phyloP scores from a whole-genome alignment of 2,113 vertebrate species.

The Tachycineta bicolor region DNA sequence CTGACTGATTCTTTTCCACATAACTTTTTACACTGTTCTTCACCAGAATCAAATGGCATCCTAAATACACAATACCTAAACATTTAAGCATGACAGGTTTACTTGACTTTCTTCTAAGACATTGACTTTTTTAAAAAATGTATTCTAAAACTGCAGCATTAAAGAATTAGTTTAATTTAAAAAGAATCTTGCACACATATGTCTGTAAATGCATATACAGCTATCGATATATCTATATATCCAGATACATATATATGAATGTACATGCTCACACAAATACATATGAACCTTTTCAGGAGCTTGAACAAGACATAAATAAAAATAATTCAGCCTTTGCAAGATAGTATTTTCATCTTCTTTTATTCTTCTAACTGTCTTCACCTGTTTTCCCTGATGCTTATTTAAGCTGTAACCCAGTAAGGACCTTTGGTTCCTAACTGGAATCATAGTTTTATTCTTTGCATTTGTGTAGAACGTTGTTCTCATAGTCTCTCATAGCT shows the following conservation, averaged over 20 bases:
- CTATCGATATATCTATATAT: not conserved
- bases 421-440: not conserved
- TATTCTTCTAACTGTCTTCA: not conserved
- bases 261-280: not conserved
- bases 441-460: not conserved
- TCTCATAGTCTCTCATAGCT: not conserved
- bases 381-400: not conserved
- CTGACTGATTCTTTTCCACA: not conserved
- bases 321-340: not conserved
- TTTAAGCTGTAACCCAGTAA: not conserved
- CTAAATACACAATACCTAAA: not conserved
- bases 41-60: not conserved
- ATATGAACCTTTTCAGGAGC: not conserved
- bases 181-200: not conserved
- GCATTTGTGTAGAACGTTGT: not conserved
- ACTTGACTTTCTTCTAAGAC: not conserved
- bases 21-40: not conserved
- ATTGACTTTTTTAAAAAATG: not conserved
- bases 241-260: not conserved
- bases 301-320: not conserved
- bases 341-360: not conserved
- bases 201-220: not conserved
- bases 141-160: not conserved
- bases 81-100: not conserved
- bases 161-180: not conserved